A percentile compares a stretch with the other conserved stretches of the same genome.
These are phyloP conservation scores for Dryomyza anilis DNA, from an alignment of 2,888 invertebrate species.

Conservation along the genomic window DNA sequence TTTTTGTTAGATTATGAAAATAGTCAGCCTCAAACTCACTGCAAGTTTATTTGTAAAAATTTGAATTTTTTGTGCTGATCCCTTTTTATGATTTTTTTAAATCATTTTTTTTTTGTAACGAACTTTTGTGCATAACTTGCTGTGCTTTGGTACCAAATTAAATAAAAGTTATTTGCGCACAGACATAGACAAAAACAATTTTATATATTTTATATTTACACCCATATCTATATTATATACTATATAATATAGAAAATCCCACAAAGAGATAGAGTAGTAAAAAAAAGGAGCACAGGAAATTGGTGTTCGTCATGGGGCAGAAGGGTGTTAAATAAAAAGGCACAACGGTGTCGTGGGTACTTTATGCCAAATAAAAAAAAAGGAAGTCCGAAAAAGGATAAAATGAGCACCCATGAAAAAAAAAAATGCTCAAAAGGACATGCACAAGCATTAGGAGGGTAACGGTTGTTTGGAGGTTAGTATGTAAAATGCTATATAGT, in stretches of 20 bases:
- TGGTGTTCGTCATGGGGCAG: not conserved
- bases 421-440: not conserved
- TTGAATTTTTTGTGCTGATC: not conserved
- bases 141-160: constrained; percentile 13
- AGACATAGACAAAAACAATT: constrained; percentile 12
- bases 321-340: too few relatives aligned
- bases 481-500: too few relatives aligned
- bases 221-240: not conserved
- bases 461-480: too few relatives aligned
- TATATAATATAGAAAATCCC: not conserved
- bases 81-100: not conserved
- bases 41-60: too few relatives aligned
- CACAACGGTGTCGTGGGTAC: not conserved
- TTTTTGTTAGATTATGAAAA: too few relatives aligned
- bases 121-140: constrained; percentile 15
- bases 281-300: not conserved
- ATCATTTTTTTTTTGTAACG: not conserved
- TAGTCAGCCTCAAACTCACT: too few relatives aligned
- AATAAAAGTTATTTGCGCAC: constrained; percentile 23
- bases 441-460: not conserved
- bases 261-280: not conserved
- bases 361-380: constrained; percentile 7
- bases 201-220: not conserved
- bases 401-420: not conserved
- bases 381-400: too few relatives aligned